A percentile compares a stretch with the other conserved stretches of the same genome.
Conservation (phyloP, 2,113 vertebrate species). For the Thermophis baileyi region DNA sequence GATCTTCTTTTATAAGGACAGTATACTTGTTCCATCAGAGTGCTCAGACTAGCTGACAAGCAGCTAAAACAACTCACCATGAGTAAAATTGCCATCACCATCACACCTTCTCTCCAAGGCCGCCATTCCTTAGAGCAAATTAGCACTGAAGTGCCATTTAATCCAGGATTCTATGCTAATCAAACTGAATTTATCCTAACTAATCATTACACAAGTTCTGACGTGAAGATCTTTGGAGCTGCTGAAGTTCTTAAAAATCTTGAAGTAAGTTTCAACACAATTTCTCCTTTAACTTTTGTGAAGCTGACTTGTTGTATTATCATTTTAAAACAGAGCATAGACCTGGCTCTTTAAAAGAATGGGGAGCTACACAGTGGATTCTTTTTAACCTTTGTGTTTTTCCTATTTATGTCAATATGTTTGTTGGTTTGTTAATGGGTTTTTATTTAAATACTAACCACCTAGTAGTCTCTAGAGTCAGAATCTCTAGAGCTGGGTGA, state of each 20-base stretch:
- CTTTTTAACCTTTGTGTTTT: not conserved
- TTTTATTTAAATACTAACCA: not conserved
- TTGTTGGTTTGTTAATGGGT: not conserved
- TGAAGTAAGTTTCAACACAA: slow-evolving; percentile 71
- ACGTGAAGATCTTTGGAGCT: slow-evolving; percentile 84
- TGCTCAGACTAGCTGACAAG: slow-evolving; percentile 76
- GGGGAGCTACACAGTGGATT: not conserved
- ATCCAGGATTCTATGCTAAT: slow-evolving; percentile 81
- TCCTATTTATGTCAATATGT: not conserved
- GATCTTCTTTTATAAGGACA: slow-evolving; percentile 71
- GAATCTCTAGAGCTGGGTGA: not conserved
- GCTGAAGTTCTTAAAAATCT: slow-evolving; percentile 74
- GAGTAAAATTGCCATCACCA: slow-evolving; percentile 71
- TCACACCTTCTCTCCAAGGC: slow-evolving; percentile 71
- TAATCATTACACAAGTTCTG: slow-evolving; percentile 72
- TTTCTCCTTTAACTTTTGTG: not conserved
- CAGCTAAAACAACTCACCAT: slow-evolving; percentile 79
- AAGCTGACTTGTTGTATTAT: not conserved
- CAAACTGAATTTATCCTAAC: slow-evolving; percentile 84
- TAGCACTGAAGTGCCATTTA: slow-evolving; percentile 74
- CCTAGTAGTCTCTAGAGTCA: not conserved
- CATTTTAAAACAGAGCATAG: not conserved
- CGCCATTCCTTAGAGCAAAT: slow-evolving; percentile 63
- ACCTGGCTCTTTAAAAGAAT: not conserved
- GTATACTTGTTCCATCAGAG: slow-evolving; percentile 80